Conservation (phyloP, 2,113 vertebrate species). For the Mobula hypostoma region DNA sequence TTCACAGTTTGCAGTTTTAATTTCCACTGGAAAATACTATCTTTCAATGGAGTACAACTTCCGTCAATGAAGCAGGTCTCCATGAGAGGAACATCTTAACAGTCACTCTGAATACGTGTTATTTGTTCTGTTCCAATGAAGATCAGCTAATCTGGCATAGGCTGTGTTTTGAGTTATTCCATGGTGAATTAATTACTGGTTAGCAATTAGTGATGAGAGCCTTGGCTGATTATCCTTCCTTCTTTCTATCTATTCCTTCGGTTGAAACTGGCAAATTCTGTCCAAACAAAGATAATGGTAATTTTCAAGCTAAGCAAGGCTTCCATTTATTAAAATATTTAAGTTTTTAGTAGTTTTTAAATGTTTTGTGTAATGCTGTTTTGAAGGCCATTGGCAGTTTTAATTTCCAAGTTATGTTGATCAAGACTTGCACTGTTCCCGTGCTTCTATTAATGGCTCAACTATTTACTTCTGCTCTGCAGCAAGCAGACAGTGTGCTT, state of each 20-base stretch:
- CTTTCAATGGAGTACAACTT: not conserved
- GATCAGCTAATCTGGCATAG: not conserved
- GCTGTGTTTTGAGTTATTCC: not conserved
- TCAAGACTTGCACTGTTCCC: not conserved
- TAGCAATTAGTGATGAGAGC: not conserved
- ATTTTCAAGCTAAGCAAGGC: not conserved
- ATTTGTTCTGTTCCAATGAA: not conserved
- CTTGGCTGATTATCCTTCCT: not conserved
- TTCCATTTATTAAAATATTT: not conserved
- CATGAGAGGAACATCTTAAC: not conserved
- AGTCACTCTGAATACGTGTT: not conserved
- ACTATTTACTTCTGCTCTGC: not conserved
- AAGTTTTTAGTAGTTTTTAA: not conserved
- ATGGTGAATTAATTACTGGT: not conserved
- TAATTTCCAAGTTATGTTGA: not conserved
- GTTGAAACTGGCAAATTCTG: not conserved
- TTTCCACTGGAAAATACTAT: not conserved
- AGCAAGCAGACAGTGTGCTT: conserved; percentile 24
- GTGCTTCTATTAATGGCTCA: not conserved
- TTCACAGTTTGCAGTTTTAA: not conserved
- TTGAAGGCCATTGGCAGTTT: not conserved
- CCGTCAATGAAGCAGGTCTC: not conserved
- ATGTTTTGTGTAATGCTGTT: not conserved
- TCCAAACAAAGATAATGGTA: not conserved
- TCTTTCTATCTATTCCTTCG: not conserved